These are phyloP conservation scores for Aelia acuminata DNA, from an alignment of 2,888 invertebrate species.

Conservation along the genomic window DNA sequence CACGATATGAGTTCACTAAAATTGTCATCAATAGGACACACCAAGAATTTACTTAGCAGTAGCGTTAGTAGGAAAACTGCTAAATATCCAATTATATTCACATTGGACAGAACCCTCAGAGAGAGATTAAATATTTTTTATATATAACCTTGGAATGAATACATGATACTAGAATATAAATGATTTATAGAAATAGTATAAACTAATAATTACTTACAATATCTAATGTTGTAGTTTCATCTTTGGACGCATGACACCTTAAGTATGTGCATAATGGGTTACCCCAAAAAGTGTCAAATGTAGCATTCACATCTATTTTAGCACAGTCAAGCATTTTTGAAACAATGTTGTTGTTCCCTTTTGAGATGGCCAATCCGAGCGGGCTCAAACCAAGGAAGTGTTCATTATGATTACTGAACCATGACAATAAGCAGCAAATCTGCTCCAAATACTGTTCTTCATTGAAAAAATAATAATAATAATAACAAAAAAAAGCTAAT, in stretches of 20 bases:
- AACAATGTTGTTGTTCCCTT: constrained; percentile 30
- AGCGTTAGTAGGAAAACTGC: no score
- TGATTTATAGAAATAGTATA: not conserved
- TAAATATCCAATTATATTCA: no score
- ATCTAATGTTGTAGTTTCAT: not conserved
- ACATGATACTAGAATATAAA: not conserved
- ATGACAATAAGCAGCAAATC: constrained; percentile 47
- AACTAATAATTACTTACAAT: not conserved
- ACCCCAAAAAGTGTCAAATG: constrained; percentile 46
- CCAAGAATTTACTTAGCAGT: no score
- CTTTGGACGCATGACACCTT: not conserved
- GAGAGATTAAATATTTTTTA: no score
- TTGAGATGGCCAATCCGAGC: constrained; percentile 49
- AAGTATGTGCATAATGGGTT: constrained; percentile 41
- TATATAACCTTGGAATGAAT: no score
- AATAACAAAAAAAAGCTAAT: not conserved
- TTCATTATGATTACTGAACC: not conserved
- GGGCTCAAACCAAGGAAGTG: constrained; percentile 44
- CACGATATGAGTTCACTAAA: no score
- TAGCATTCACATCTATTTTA: constrained; percentile 20
- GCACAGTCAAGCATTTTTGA: not conserved
- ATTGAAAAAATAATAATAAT: constrained; percentile 24
- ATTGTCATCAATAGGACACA: no score
- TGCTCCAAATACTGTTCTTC: constrained; percentile 52
- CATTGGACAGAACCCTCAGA: no score